A percentile compares a stretch with the other conserved stretches of the same genome.
Evolutionary conservation across 2,113 vertebrate genomes (phyloP).

Genomic region (Sphaerodactylus townsendi): DNA sequence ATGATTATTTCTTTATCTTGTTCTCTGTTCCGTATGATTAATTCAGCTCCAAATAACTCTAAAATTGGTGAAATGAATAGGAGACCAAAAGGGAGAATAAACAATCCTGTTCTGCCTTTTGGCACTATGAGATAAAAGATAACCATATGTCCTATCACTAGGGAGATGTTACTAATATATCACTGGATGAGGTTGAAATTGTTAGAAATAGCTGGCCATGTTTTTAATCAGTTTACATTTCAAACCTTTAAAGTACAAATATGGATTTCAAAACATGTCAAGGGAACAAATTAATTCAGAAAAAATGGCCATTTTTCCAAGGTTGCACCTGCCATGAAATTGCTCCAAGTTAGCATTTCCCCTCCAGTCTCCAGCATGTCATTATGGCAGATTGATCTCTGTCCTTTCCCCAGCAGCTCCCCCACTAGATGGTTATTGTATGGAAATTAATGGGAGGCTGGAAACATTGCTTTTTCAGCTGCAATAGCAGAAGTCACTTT

Average conservation of each 20-base stretch:
- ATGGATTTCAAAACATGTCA: constrained; percentile 82
- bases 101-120: constrained; percentile 17
- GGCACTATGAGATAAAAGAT: constrained; percentile 56
- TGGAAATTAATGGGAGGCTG: constrained; percentile 82
- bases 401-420: constrained; percentile 73
- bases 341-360: constrained; percentile 82
- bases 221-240: constrained; percentile 79
- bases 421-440: constrained; percentile 83
- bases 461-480: constrained; percentile 80
- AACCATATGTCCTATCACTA: constrained; percentile 46
- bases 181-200: constrained; percentile 60
- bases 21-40: constrained; percentile 32
- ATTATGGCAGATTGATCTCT: constrained; percentile 80
- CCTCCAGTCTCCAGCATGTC: constrained; percentile 73
- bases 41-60: constrained; percentile 35
- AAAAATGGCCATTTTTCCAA: constrained; percentile 77
- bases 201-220: constrained; percentile 71
- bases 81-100: constrained; percentile 44
- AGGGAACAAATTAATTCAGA: constrained; percentile 82
- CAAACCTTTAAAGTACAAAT: constrained; percentile 81
- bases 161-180: constrained; percentile 53
- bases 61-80: constrained; percentile 18
- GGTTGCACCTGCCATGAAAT: constrained; percentile 83
- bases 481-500: constrained; percentile 77
- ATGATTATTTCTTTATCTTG: constrained; percentile 53